Percentiles rank a stretch among this genome's conserved stretches.
Conservation (phyloP, 2,113 vertebrate species). For the Oxyura jamaicensis region DNA sequence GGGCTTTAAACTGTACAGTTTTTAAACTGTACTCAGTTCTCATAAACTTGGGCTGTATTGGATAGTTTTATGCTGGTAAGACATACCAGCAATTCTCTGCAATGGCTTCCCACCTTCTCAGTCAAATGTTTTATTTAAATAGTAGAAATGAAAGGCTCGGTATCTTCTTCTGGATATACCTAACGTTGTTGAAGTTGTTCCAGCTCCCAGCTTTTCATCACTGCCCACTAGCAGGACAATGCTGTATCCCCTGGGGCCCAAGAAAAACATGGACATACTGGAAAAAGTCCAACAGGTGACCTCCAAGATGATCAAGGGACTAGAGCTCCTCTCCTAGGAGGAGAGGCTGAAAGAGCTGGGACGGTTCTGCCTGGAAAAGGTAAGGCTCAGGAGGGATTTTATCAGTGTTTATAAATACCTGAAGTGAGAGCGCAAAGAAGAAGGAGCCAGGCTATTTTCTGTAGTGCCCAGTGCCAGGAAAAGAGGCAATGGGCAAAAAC, state of each 20-base stretch:
- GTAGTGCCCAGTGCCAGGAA: background rate
- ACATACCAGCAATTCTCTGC: background rate
- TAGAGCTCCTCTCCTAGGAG: background rate
- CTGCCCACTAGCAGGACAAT: background rate
- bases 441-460: background rate
- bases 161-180: background rate
- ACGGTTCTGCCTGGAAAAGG: background rate
- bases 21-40: background rate
- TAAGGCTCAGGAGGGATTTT: background rate
- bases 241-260: background rate
- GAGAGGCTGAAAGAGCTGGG: background rate
- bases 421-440: background rate
- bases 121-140: background rate
- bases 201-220: background rate
- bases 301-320: background rate
- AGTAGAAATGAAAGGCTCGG: background rate
- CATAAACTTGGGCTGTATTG: background rate
- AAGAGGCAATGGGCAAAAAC: background rate
- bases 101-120: background rate
- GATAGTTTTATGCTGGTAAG: background rate
- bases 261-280: background rate
- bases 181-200: background rate
- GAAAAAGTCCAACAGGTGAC: background rate
- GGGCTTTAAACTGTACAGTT: background rate
- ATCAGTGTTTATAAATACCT: background rate